These are phyloP conservation scores for Arenicola marina DNA, from an alignment of 2,888 invertebrate genomes.

Conservation along the genomic window DNA sequence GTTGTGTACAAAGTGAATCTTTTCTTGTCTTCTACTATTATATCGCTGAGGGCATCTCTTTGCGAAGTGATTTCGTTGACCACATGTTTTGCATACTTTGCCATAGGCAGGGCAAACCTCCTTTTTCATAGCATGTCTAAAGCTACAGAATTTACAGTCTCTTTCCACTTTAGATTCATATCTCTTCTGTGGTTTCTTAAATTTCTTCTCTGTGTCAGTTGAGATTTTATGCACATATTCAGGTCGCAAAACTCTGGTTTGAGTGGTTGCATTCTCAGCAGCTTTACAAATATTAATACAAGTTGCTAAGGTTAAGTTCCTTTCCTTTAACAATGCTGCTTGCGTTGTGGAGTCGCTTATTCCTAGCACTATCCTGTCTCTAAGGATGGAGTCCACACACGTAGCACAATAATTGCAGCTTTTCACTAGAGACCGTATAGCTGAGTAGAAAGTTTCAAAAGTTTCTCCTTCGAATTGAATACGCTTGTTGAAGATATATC, in stretches of 20 bases:
- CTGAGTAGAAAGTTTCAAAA: not conserved
- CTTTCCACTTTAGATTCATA: not conserved
- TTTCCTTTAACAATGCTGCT: constrained; percentile 4
- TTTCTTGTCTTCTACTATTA: no score
- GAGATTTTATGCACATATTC: constrained; percentile 7
- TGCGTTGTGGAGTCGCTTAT: constrained; percentile 13
- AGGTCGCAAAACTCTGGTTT: not conserved
- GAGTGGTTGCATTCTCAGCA: constrained; percentile 9
- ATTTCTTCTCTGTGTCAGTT: not conserved
- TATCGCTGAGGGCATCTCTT: not conserved
- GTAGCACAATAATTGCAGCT: constrained; percentile 13
- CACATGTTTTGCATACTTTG: constrained; percentile 4
- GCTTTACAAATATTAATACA: constrained; percentile 5
- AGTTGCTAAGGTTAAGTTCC: constrained; percentile 7
- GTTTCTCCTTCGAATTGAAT: not conserved
- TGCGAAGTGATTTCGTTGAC: constrained; percentile 9
- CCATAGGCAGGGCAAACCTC: constrained; percentile 15
- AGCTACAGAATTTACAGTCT: constrained; percentile 12
- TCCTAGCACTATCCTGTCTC: constrained; percentile 24
- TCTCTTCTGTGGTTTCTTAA: not conserved
- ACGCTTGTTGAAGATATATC: not conserved
- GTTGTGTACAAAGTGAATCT: no score
- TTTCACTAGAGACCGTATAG: constrained; percentile 6
- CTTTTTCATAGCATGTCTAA: constrained; percentile 6
- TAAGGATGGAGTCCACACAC: constrained; percentile 19